These are phyloP conservation scores for Andrena hattorfiana DNA, from an alignment of 2,888 invertebrate genomes.

Conservation along the genomic window DNA sequence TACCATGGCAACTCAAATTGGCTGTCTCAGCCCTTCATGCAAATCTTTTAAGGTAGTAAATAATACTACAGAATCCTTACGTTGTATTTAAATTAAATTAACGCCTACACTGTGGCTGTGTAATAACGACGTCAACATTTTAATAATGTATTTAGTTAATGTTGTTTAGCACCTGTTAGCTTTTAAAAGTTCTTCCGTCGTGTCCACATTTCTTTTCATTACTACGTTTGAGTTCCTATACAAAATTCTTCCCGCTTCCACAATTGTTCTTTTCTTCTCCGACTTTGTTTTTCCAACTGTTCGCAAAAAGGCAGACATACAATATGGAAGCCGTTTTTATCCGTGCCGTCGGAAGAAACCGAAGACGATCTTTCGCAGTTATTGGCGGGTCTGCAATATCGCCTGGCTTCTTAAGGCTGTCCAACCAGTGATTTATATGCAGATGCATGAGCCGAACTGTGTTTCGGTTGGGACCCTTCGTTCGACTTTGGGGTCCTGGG, in stretches of 20 bases:
- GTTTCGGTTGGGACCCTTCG: slow-evolving; percentile 65
- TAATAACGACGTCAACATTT: too few relatives aligned
- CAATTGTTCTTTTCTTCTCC: background rate
- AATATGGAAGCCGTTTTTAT: slow-evolving; percentile 57
- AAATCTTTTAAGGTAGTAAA: too few relatives aligned
- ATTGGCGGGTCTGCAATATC: slow-evolving; percentile 71
- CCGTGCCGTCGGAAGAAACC: slow-evolving; percentile 56
- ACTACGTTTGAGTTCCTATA: background rate
- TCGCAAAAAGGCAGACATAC: slow-evolving; percentile 34
- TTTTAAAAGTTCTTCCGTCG: background rate
- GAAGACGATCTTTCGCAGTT: slow-evolving; percentile 70
- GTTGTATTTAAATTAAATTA: too few relatives aligned
- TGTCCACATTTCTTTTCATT: too few relatives aligned
- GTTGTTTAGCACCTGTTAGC: too few relatives aligned
- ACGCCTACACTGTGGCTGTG: too few relatives aligned
- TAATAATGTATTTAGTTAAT: too few relatives aligned
- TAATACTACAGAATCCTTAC: too few relatives aligned
- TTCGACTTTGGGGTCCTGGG: slow-evolving; percentile 40
- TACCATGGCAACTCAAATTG: too few relatives aligned
- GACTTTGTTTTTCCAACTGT: background rate
- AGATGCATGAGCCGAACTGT: slow-evolving; percentile 76
- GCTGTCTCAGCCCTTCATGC: too few relatives aligned
- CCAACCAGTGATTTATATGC: slow-evolving; percentile 82
- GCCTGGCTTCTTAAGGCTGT: slow-evolving; percentile 70
- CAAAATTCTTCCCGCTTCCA: slow-evolving; percentile 15